These are phyloP conservation scores for Cinclus cinclus DNA, from an alignment of 2,113 vertebrate species.

Conservation along the genomic window DNA sequence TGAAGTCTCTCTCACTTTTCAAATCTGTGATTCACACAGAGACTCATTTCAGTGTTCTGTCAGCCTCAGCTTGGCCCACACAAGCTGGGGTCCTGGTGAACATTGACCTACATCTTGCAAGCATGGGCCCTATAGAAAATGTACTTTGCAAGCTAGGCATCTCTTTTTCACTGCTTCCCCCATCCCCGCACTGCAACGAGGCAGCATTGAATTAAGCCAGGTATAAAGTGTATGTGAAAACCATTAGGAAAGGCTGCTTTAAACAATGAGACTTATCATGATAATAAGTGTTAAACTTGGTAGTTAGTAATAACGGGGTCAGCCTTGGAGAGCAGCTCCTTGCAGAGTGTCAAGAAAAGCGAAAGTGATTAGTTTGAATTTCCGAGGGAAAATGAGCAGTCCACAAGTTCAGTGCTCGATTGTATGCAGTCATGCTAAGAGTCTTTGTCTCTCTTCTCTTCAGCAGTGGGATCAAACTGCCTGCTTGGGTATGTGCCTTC, in stretches of 20 bases:
- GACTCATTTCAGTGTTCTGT: background rate
- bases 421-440: background rate
- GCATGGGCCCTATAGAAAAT: background rate
- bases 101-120: background rate
- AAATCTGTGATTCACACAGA: background rate
- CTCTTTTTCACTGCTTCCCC: background rate
- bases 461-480: background rate
- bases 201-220: background rate
- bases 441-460: background rate
- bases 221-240: background rate
- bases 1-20: background rate
- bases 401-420: background rate
- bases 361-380: slow-evolving; percentile 38
- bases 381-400: slow-evolving; percentile 32
- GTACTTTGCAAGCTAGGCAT: background rate
- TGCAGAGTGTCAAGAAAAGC: background rate
- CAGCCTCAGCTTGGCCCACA: background rate
- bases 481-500: background rate
- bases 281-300: slow-evolving; percentile 2
- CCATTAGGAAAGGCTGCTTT: background rate
- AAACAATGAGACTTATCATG: background rate
- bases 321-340: slow-evolving; percentile 25
- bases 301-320: slow-evolving; percentile 38
- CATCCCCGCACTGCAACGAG: background rate
- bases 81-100: background rate